Evolutionary conservation across 2,888 invertebrate species (phyloP).

Genomic region (Nomada flava): DNA sequence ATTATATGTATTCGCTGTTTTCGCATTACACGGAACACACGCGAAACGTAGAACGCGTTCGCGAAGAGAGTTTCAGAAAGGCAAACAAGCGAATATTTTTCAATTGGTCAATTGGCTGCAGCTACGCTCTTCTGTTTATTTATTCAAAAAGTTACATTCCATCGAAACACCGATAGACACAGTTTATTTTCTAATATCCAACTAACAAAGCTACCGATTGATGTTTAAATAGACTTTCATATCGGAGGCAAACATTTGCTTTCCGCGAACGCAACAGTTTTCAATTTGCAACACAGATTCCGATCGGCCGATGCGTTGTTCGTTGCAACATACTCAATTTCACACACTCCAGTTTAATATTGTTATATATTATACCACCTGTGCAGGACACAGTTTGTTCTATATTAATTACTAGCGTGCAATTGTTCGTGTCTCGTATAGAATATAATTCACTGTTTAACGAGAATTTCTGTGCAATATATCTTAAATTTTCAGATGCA

Average conservation of each 20-base stretch:
- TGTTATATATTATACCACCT: no score
- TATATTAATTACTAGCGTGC: conserved; percentile 22
- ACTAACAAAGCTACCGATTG: background rate
- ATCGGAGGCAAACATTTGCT: background rate
- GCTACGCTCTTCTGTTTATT: no score
- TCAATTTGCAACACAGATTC: background rate
- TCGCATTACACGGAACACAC: background rate
- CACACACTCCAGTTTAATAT: background rate
- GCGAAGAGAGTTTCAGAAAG: background rate
- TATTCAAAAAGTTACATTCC: no score
- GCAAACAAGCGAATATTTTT: background rate
- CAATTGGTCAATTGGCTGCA: no score
- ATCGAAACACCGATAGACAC: background rate
- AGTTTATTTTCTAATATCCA: background rate
- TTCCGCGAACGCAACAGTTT: background rate
- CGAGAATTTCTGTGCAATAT: background rate
- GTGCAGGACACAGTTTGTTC: conserved; percentile 4
- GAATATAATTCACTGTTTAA: background rate
- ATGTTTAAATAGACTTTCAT: background rate
- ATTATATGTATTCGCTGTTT: background rate
- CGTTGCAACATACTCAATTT: background rate
- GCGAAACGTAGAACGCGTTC: background rate
- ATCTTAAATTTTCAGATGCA: background rate
- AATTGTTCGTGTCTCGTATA: background rate
- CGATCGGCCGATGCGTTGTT: background rate